Conservation (phyloP, 2,797 vertebrate genomes). For the Diplodus sargus region DNA sequence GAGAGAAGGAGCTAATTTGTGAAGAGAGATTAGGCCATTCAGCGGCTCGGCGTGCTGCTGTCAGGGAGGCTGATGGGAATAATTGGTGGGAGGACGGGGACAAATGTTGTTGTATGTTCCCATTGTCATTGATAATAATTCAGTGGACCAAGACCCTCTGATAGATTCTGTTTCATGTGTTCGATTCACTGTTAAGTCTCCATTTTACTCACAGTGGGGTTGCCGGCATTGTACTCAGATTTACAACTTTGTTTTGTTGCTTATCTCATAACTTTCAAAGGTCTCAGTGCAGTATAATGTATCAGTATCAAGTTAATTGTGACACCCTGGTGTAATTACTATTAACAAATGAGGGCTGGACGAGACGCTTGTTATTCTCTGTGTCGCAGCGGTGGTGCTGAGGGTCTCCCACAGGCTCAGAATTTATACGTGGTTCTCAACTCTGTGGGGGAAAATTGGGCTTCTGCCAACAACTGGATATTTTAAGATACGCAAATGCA, state of each 20-base stretch:
- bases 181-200: slow-evolving; percentile 39
- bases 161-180: slow-evolving; percentile 27
- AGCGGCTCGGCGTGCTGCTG: slow-evolving; percentile 39
- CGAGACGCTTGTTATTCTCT: slow-evolving; percentile 28
- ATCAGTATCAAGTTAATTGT: slow-evolving; percentile 30
- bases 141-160: slow-evolving; percentile 22
- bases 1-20: slow-evolving; percentile 70
- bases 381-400: slow-evolving; percentile 1
- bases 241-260: background rate
- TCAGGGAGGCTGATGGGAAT: slow-evolving; percentile 65
- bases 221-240: background rate
- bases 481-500: background rate
- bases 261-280: slow-evolving; percentile 10
- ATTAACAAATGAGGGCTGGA: slow-evolving; percentile 39
- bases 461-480: slow-evolving; percentile 27
- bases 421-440: slow-evolving; percentile 18
- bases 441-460: slow-evolving; percentile 9
- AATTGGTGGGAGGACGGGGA: slow-evolving; percentile 68
- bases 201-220: slow-evolving; percentile 25
- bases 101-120: slow-evolving; percentile 62
- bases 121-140: slow-evolving; percentile 61
- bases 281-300: background rate
- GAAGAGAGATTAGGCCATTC: slow-evolving; percentile 68
- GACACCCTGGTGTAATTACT: slow-evolving; percentile 42
- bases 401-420: slow-evolving; percentile 14